These are phyloP conservation scores for Diacarnus erythraeanus DNA, from an alignment of 37 sponge, comb jelly and placozoan genomes.

Conservation along the genomic window DNA sequence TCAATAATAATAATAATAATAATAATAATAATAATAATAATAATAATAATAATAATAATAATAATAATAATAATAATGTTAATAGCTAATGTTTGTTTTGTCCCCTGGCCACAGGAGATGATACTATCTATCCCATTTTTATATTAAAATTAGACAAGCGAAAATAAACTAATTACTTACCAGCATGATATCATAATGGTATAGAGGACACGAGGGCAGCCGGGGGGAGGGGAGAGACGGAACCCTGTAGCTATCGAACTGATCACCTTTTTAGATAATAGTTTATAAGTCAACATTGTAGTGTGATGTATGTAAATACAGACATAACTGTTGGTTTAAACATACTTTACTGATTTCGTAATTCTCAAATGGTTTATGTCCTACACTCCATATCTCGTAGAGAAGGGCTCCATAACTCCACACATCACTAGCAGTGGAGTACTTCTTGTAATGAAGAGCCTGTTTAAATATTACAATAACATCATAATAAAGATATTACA, in stretches of 20 bases:
- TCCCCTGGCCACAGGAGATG: no score
- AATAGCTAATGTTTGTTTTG: no score
- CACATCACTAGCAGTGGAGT: conserved; percentile 24
- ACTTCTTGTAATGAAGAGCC: conserved; percentile 3
- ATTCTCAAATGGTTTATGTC: conserved; percentile 2
- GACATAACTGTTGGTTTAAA: background rate
- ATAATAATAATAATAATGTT: no score
- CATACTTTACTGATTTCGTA: background rate
- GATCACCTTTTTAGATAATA: background rate
- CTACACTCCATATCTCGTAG: conserved; percentile 20
- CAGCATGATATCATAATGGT: conserved; percentile 2
- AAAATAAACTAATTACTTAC: no score
- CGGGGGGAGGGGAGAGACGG: conserved; percentile 7
- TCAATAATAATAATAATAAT: no score
- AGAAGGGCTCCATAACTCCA: conserved; percentile 10
- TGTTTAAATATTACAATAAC: background rate
- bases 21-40: no score
- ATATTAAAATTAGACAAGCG: no score
- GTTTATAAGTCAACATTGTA: no score
- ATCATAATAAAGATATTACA: no score
- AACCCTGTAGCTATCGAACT: background rate
- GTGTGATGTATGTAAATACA: no score
- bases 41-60: no score
- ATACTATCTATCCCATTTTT: no score
- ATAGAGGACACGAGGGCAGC: conserved; percentile 7